Evolutionary conservation across 1,140 invertebrate species (phyloP).

Genomic region (Holotrichia oblita): DNA sequence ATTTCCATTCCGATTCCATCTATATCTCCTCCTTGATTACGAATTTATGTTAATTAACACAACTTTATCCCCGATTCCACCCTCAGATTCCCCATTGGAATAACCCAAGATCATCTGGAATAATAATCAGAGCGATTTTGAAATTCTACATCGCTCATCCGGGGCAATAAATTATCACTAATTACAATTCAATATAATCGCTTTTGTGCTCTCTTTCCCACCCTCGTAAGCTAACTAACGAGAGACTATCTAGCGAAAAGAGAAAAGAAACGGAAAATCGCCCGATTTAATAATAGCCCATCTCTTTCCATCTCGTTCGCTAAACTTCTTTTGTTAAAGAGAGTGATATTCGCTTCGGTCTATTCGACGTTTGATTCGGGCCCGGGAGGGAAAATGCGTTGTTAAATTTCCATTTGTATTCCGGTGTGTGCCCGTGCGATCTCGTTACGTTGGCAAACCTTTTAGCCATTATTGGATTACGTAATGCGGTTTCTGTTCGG

Average conservation of each 20-base stretch:
- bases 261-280: not conserved
- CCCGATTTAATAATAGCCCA: not conserved
- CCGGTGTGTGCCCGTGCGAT: constrained; percentile 25
- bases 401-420: constrained; percentile 41
- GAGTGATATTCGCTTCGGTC: not conserved
- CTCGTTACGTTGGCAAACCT: constrained; percentile 38
- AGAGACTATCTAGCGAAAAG: not conserved
- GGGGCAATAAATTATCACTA: constrained; percentile 7
- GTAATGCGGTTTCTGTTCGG: constrained; percentile 13
- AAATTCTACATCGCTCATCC: not conserved
- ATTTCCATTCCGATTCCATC: too few relatives aligned
- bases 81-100: too few relatives aligned
- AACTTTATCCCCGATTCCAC: not conserved
- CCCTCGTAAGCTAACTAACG: too few relatives aligned
- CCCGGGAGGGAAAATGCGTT: not conserved
- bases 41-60: too few relatives aligned
- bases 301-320: not conserved
- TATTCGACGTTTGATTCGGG: not conserved
- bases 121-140: not conserved
- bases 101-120: too few relatives aligned
- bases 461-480: constrained; percentile 39
- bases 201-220: not conserved
- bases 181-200: constrained; percentile 12
- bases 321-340: not conserved
- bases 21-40: too few relatives aligned